phyloP scores from a whole-genome alignment of 2,888 invertebrate species.

The Eilema caniola region DNA sequence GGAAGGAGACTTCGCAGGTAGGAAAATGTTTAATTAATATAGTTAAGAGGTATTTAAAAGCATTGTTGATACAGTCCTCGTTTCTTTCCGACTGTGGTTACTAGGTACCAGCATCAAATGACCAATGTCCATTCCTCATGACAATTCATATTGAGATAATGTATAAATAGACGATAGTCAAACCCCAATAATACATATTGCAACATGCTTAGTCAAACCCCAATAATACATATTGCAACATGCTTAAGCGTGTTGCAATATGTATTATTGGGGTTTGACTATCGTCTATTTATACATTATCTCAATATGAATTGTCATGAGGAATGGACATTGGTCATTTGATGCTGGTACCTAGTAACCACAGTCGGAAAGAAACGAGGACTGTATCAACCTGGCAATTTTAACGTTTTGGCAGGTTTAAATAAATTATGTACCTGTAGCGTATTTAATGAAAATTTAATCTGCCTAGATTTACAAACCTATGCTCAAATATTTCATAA shows the following conservation, averaged over 20 bases:
- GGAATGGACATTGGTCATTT: neutral
- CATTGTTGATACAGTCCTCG: too few relatives aligned
- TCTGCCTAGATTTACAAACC: too few relatives aligned
- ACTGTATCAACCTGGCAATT: too few relatives aligned
- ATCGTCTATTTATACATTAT: neutral
- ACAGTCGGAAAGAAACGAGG: neutral
- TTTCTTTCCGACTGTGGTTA: neutral
- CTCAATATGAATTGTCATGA: neutral
- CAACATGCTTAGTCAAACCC: too few relatives aligned
- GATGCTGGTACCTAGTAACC: neutral
- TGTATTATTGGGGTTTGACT: neutral
- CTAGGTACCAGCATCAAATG: neutral
- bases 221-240: too few relatives aligned
- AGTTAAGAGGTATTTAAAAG: neutral
- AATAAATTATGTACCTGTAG: neutral
- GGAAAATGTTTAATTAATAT: neutral
- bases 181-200: too few relatives aligned
- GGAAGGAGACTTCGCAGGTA: conserved; percentile 96
- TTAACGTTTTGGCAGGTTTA: too few relatives aligned
- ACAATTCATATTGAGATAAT: neutral
- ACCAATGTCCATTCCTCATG: neutral
- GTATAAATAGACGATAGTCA: neutral
- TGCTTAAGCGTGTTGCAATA: too few relatives aligned
- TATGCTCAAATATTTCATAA: too few relatives aligned
- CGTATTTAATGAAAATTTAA: too few relatives aligned